These are phyloP conservation scores for Leucophora obtusa DNA, from an alignment of 2,888 invertebrate genomes.

Conservation along the genomic window DNA sequence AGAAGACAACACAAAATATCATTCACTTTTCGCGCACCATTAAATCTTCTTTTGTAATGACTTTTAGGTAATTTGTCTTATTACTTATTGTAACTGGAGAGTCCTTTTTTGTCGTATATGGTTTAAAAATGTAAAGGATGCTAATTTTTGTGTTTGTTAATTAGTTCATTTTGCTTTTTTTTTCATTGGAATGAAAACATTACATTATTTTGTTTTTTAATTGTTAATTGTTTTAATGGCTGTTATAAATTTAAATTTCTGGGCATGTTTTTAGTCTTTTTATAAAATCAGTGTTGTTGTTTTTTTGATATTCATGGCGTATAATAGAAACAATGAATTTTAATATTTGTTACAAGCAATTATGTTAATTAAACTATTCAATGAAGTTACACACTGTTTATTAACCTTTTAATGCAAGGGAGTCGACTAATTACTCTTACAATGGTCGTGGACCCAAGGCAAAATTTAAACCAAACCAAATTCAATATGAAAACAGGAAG, in stretches of 20 bases:
- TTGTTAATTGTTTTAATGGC: conserved; percentile 77
- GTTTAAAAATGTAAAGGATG: conserved; percentile 34
- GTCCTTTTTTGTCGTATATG: conserved; percentile 16
- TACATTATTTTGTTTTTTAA: conserved; percentile 44
- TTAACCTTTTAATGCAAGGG: background rate
- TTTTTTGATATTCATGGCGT: conserved; percentile 5
- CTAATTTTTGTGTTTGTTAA: conserved; percentile 58
- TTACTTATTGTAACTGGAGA: conserved; percentile 50
- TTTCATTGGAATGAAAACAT: background rate
- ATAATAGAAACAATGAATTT: conserved; percentile 28
- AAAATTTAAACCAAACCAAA: no score
- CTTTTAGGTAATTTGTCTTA: conserved; percentile 63
- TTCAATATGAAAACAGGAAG: no score
- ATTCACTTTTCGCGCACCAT: conserved; percentile 63
- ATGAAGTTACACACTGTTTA: background rate
- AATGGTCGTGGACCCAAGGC: no score
- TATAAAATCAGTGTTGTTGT: conserved; percentile 38
- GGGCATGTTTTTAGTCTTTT: conserved; percentile 27
- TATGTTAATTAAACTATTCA: conserved; percentile 42
- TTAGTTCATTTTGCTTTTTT: conserved; percentile 51
- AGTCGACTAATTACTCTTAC: no score
- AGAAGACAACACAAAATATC: conserved; percentile 20
- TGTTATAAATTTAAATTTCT: conserved; percentile 66
- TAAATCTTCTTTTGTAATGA: conserved; percentile 63
- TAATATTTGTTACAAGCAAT: conserved; percentile 31